Percentiles rank a stretch among this genome's conserved stretches.
Conservation (phyloP, 1,140 invertebrate species). For the Dendrolimus punctatus region DNA sequence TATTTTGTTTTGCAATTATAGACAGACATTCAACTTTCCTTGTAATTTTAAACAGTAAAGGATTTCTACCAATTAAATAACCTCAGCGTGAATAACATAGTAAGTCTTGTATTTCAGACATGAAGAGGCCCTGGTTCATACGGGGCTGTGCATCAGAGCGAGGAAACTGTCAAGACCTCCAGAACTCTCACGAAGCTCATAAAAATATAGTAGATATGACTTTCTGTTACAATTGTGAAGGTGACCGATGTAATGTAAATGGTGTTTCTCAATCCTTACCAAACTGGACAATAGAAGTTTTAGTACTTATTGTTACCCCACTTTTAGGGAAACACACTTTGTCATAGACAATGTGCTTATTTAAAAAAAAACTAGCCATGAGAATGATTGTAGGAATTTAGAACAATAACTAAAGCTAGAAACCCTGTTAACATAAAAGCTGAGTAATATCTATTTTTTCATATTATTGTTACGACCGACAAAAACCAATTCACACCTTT, state of each 20-base stretch:
- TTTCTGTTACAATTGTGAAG: slow-evolving; percentile 39
- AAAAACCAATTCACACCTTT: too few species aligned
- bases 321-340: slow-evolving; percentile 36
- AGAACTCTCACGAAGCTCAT: slow-evolving; percentile 20
- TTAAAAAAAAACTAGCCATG: background rate
- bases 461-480: too few species aligned
- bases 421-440: too few species aligned
- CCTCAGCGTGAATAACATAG: too few species aligned
- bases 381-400: too few species aligned
- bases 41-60: background rate
- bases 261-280: slow-evolving; percentile 25
- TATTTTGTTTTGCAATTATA: background rate
- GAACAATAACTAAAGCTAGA: too few species aligned
- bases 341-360: slow-evolving; percentile 17
- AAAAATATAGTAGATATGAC: slow-evolving; percentile 27
- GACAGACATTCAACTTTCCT: background rate
- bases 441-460: too few species aligned
- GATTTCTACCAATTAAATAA: too few species aligned
- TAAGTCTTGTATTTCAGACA: slow-evolving; percentile 25
- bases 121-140: slow-evolving; percentile 34
- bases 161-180: slow-evolving; percentile 40
- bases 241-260: slow-evolving; percentile 41
- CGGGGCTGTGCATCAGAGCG: slow-evolving; percentile 47
- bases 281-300: slow-evolving; percentile 28
- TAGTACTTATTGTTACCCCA: slow-evolving; percentile 33